Evolutionary conservation across 2,797 vertebrate genomes (phyloP).

Genomic region (Leptodactylus fallax): DNA sequence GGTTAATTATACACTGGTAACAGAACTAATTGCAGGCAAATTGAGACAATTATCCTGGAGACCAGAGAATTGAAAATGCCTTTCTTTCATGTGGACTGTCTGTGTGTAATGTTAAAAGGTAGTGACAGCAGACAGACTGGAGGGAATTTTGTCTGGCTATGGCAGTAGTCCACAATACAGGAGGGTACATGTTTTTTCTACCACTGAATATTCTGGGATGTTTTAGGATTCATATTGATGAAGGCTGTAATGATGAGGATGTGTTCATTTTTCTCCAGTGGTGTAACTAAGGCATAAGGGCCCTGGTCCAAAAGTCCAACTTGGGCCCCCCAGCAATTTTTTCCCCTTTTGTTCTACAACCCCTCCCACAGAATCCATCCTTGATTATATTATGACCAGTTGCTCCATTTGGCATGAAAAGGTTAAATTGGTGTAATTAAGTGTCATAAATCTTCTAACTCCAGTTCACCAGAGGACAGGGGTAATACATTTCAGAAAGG

Average conservation of each 20-base stretch:
- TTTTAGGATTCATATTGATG: constrained; percentile 2
- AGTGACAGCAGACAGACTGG: constrained; percentile 21
- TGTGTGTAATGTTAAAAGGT: constrained; percentile 52
- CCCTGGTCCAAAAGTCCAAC: no score
- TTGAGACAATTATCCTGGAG: constrained; percentile 55
- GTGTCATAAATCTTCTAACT: no score
- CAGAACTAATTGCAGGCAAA: constrained; percentile 47
- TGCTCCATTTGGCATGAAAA: no score
- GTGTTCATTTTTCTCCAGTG: no score
- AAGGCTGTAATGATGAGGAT: neutral
- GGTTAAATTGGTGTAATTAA: no score
- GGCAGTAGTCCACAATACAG: neutral
- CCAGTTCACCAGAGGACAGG: no score
- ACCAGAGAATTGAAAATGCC: constrained; percentile 47
- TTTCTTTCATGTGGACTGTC: constrained; percentile 48
- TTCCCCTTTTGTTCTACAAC: no score
- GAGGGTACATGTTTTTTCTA: neutral
- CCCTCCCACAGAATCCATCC: no score
- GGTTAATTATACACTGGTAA: constrained; percentile 21
- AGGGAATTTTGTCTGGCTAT: constrained; percentile 5
- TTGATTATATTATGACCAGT: no score
- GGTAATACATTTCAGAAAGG: no score
- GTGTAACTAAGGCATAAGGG: no score
- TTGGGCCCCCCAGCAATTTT: no score
- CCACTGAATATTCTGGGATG: neutral